Conservation (phyloP, 2,113 vertebrate genomes). For the Phrynocephalus versicolor region DNA sequence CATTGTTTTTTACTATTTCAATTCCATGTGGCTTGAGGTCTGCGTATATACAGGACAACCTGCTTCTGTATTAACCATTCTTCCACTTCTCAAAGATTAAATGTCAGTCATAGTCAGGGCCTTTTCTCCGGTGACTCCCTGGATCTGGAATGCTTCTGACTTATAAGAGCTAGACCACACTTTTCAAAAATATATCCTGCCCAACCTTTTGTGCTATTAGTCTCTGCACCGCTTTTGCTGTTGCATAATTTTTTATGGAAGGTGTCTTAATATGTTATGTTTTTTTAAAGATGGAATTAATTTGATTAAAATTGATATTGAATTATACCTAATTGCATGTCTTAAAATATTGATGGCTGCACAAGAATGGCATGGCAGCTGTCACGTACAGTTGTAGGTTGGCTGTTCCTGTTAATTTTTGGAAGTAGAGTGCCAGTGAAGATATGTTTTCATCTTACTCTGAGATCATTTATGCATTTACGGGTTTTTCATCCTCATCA, state of each 20-base stretch:
- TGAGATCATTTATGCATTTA: too few species aligned
- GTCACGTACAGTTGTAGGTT: too few species aligned
- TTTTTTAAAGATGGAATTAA: too few species aligned
- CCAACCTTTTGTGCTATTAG: background rate
- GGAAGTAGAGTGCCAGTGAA: background rate
- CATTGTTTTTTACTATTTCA: background rate
- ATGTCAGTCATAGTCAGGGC: background rate
- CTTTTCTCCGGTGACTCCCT: background rate
- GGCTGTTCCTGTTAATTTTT: background rate
- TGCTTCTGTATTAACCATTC: background rate
- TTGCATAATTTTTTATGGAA: background rate
- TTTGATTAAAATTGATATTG: too few species aligned
- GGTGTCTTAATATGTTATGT: too few species aligned
- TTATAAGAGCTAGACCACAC: too few species aligned
- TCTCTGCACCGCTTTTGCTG: background rate
- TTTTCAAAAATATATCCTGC: too few species aligned
- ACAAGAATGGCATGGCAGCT: background rate
- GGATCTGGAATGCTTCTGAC: background rate
- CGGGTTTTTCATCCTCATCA: background rate
- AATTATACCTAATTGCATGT: too few species aligned
- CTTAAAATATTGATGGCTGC: too few species aligned
- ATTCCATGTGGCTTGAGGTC: background rate
- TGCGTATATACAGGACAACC: background rate
- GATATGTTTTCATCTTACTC: background rate
- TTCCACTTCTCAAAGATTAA: background rate